A percentile compares a stretch with the other conserved stretches of the same genome.
Conservation (phyloP, 2,797 vertebrate species). For the Ctenosaura bakeri region DNA sequence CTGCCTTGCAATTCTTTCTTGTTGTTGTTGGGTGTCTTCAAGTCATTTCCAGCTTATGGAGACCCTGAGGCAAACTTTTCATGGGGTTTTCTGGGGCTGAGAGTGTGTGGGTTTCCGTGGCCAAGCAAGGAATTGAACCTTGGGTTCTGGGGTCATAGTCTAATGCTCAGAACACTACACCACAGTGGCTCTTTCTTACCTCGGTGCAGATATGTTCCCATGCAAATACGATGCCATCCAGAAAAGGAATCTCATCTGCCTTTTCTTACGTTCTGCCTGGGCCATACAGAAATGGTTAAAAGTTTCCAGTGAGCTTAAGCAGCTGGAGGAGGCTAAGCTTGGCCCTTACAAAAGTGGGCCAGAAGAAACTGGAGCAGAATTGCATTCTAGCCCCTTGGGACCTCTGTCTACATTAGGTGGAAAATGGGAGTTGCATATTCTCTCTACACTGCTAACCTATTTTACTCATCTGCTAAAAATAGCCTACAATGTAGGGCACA, state of each 20-base stretch:
- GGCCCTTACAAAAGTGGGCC: rapidly evolving
- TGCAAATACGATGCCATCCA: too few species aligned
- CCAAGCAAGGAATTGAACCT: too few species aligned
- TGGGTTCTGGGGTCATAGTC: too few species aligned
- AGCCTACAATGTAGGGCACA: conserved; percentile 65
- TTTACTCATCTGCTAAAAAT: conserved; percentile 60
- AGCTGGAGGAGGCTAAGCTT: too few species aligned
- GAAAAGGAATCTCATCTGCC: too few species aligned
- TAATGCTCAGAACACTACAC: too few species aligned
- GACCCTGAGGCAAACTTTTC: too few species aligned
- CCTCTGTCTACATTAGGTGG: rapidly evolving
- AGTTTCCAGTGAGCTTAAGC: rapidly evolving
- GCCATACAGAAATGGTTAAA: neutral
- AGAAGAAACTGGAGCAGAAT: neutral
- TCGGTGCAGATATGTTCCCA: neutral
- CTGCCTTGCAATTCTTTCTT: neutral
- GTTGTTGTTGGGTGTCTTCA: too few species aligned
- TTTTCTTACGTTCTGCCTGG: too few species aligned
- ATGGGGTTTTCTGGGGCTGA: too few species aligned
- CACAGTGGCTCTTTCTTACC: neutral
- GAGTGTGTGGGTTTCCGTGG: too few species aligned
- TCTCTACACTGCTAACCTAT: conserved; percentile 63
- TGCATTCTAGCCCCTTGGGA: rapidly evolving
- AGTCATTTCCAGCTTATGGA: too few species aligned
- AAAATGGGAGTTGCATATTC: conserved; percentile 50